Percentiles rank a stretch among this genome's conserved stretches.
These are phyloP conservation scores for Tipula confusa DNA, from an alignment of 2,888 invertebrate species.

Conservation along the genomic window DNA sequence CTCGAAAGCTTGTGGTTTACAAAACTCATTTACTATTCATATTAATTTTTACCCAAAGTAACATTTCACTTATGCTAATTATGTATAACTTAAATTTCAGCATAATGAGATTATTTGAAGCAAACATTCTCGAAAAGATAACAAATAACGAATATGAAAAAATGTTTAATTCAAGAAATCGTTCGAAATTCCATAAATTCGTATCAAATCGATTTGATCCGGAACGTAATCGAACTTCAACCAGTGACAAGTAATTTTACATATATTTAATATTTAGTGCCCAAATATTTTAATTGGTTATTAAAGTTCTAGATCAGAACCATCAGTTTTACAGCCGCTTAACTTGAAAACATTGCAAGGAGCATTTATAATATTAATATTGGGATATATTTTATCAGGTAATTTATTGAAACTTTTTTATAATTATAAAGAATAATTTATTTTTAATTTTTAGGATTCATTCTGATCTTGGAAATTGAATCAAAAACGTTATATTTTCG, in stretches of 20 bases:
- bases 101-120: constrained; percentile 68
- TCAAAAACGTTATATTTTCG: background rate
- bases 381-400: constrained; percentile 58
- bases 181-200: background rate
- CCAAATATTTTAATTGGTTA: constrained; percentile 32
- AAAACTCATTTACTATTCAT: no score
- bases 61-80: no score
- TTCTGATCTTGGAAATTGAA: background rate
- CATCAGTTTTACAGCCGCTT: constrained; percentile 50
- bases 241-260: constrained; percentile 37
- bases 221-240: constrained; percentile 44
- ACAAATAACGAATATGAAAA: constrained; percentile 71
- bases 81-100: constrained; percentile 46
- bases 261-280: constrained; percentile 35
- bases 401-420: no score
- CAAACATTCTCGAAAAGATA: constrained; percentile 71
- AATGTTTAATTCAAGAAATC: constrained; percentile 55
- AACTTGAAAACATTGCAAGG: constrained; percentile 68
- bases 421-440: background rate
- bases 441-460: background rate
- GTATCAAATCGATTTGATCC: constrained; percentile 40
- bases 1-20: no score
- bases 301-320: background rate
- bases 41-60: no score
- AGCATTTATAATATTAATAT: constrained; percentile 64